Evolutionary conservation across 30 jellyfish, hydroid and myxozoan species (phyloP).

Genomic region (Cassiopea andromeda): DNA sequence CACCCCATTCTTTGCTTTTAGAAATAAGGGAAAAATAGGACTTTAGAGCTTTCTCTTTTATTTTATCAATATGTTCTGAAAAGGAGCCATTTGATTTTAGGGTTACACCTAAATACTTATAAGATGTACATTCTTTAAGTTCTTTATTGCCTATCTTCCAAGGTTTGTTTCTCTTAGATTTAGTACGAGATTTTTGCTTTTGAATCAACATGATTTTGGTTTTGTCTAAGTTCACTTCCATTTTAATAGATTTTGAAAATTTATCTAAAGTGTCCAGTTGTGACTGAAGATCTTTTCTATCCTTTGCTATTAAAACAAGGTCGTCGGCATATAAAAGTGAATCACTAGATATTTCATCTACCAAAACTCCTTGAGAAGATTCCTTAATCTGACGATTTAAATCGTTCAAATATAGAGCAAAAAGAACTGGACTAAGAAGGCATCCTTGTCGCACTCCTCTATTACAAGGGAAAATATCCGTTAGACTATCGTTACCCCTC

Average conservation of each 20-base stretch:
- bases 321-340: conserved; percentile 38
- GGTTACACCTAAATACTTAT: conserved; percentile 11
- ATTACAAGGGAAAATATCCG: conserved; percentile 36
- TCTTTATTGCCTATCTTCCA: conserved; percentile 21
- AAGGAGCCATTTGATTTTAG: conserved; percentile 17
- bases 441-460: conserved; percentile 64
- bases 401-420: conserved; percentile 64
- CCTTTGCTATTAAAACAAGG: conserved; percentile 23
- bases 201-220: conserved; percentile 21
- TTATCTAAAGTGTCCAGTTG: conserved; percentile 24
- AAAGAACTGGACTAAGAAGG: conserved; percentile 51
- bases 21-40: conserved; percentile 43
- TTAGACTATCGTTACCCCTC: conserved; percentile 49
- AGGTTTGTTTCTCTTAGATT: conserved; percentile 10
- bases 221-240: conserved; percentile 28
- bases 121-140: conserved; percentile 13
- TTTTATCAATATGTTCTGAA: conserved; percentile 22
- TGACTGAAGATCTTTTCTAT: conserved; percentile 43
- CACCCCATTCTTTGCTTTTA: conserved; percentile 51
- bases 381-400: conserved; percentile 17
- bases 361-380: conserved; percentile 28
- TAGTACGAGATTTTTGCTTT: conserved; percentile 20
- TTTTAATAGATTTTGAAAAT: conserved; percentile 17
- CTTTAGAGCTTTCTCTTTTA: conserved; percentile 34
- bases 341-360: not conserved